Evolutionary conservation across 1,140 invertebrate species (phyloP), one percentile per base, ranked within the genome.

Genomic region (Drosophila pallidifrons): DNA sequence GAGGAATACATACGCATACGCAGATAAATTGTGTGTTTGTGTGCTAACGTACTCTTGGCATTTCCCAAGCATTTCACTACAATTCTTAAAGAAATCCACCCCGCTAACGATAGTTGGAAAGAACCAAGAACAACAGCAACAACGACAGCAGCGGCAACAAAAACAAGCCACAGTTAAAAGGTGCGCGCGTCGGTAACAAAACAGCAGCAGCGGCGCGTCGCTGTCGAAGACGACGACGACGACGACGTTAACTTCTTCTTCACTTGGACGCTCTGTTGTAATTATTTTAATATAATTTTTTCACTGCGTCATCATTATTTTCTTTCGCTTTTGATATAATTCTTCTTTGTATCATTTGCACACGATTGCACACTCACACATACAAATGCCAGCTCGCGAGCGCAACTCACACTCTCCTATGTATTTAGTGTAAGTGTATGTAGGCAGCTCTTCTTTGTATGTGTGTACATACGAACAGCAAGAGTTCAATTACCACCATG

Each of bases 271-370:
- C 77, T 74, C 85, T 79, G 81, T 90, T 89, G 85, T 89, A 89
- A 89, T 89, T 89, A 89, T 89, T 89, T 90, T 85, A 86, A 87
- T 88, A 89, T 80, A 82, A 78, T 82, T 82, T 87, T 88, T 89
- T 89, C 75, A 88, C 86, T 89, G 85, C 85, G 85, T 89, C 85
- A 89, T 89, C 85, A 89, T 89, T 89, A 89, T 89, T 89, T 89
- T 89, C 80, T 82, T 89, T 81, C 64, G 86, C 86, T 75, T 89
- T 89, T 88, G 83, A 88, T 89, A 89, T 88, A 85, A 78, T 85
- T 90, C 75, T 83, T 88, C 85, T 90, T 89, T 90, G 81, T 88
- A 88, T 89, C 86, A 88, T 88, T 89, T 88, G 81, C 81, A 89
- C 83, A 88, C 83, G 82, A 86, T 81, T 85, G 80, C 72, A 70